Evolutionary conservation across 2,113 vertebrate genomes (phyloP), one percentile per base, ranked within the genome.

Genomic region (Etheostoma cragini): DNA sequence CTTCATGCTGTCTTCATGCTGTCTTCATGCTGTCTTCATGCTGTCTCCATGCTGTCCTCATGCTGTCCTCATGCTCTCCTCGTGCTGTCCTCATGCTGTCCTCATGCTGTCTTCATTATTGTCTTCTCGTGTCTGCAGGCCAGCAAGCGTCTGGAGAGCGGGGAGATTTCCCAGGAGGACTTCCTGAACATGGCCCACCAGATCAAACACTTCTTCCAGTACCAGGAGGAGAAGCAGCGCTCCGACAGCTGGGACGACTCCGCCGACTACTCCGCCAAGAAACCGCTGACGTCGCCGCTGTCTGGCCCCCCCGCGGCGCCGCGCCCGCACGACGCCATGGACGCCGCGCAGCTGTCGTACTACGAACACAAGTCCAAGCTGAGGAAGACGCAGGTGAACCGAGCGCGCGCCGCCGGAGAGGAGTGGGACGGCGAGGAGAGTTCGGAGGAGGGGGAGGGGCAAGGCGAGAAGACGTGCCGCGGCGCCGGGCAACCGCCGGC

Each of bases 281-380:
- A 97, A 90, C 97, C 95, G 87, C 94, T 95, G 0, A 3, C 38
- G 2, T 11, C 38, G n/a, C 93, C 62, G 38, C 22, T 30, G 30
- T 4, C 30, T 2, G 30, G n/a, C 0, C 26, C 74, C 17, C 21
- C 78, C 0, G 6, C 67, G 8, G 77, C 67, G 61, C 68, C 73
- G 22, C 78, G 26, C 12, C 72, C 87, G 1, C 81, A 67, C 0
- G 72, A 78, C 0, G 4, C 1, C 15, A 82, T 95, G 63, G 96
- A 96, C 0, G 94, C 96, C 33, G 97, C 97, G 0, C 96, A 98
- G 89, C 94, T 97, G 87, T 96, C 96, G 0, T 99, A 99, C 74
- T 96, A 97, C 17, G 96, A 99, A 85, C 98, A 99, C 94, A 99
- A 99, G 93, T 97, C 97, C 74, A 98, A 97, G 76, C 93, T 99